phyloP scores from a whole-genome alignment of 2,888 invertebrate species.

The Galerucella nymphaeae region DNA sequence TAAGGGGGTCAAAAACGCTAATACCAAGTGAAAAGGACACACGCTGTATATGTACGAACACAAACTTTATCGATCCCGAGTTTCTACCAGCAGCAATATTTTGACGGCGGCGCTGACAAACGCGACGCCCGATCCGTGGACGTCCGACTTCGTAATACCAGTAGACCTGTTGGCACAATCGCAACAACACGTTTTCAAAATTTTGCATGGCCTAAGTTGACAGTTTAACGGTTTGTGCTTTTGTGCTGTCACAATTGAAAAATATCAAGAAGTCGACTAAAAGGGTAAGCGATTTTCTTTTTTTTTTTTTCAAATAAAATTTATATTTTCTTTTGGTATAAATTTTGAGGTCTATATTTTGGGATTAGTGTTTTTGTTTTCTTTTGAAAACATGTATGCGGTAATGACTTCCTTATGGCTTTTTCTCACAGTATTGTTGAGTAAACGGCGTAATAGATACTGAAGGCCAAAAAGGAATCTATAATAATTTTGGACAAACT shows the following conservation, averaged over 20 bases:
- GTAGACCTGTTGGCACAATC: constrained; percentile 50
- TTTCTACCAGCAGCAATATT: constrained; percentile 7
- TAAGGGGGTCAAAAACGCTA: too few relatives aligned
- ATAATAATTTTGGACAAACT: neutral
- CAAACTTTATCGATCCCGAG: constrained; percentile 25
- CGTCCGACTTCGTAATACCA: constrained; percentile 45
- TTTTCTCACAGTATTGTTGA: neutral
- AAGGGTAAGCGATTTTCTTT: constrained; percentile 4
- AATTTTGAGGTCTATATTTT: neutral
- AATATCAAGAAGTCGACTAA: neutral
- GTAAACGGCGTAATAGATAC: neutral
- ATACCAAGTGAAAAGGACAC: neutral
- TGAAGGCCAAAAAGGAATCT: neutral
- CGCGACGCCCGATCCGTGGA: constrained; percentile 40
- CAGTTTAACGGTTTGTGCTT: neutral
- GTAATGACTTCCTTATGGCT: constrained; percentile 16
- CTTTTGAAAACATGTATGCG: constrained; percentile 2
- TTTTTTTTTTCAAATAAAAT: neutral
- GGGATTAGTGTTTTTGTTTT: constrained; percentile 24
- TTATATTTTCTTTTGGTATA: neutral
- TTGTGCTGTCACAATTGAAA: neutral
- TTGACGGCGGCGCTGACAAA: constrained; percentile 41
- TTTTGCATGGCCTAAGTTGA: constrained; percentile 46
- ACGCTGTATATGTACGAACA: constrained; percentile 17
- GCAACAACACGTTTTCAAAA: constrained; percentile 33